Conservation (phyloP, 2,113 vertebrate species). For the Rhegmatorhina hoffmannsi region DNA sequence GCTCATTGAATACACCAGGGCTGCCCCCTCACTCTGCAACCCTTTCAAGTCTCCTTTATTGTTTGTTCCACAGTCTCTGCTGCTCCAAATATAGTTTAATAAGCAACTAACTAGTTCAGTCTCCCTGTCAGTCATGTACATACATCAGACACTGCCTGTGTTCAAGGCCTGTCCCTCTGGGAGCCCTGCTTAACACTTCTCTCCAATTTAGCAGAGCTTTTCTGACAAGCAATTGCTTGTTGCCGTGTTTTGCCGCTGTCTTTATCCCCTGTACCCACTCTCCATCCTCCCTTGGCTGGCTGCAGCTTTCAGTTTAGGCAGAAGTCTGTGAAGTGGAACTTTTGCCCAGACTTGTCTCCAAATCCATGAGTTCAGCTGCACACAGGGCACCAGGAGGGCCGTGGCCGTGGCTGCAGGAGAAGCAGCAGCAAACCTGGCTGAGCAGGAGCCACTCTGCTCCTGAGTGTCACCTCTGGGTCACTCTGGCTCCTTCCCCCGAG, state of each 20-base stretch:
- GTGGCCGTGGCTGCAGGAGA: not conserved
- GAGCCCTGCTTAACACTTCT: constrained; percentile 31
- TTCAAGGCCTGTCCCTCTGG: constrained; percentile 23
- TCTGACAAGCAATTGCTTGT: constrained; percentile 52
- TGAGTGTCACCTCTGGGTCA: not conserved
- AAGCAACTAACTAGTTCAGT: constrained; percentile 52
- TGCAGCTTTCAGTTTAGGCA: constrained; percentile 35
- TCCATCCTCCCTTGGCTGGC: not conserved
- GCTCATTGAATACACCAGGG: constrained; percentile 7
- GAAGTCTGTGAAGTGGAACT: constrained; percentile 37
- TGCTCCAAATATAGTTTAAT: constrained; percentile 39
- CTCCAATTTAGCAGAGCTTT: constrained; percentile 44
- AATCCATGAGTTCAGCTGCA: not conserved
- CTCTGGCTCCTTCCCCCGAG: not conserved
- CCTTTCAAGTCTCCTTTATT: constrained; percentile 25
- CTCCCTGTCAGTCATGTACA: not conserved
- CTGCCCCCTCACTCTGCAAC: not conserved
- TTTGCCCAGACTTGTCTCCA: not conserved
- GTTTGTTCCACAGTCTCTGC: constrained; percentile 19
- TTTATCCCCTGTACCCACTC: constrained; percentile 39
- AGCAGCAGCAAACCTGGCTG: not conserved
- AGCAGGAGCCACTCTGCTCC: not conserved
- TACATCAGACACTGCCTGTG: not conserved
- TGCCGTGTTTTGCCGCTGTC: not conserved
- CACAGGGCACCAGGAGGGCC: not conserved